Evolutionary conservation across 2,888 invertebrate species (phyloP).

Genomic region (Lathronympha strigana): DNA sequence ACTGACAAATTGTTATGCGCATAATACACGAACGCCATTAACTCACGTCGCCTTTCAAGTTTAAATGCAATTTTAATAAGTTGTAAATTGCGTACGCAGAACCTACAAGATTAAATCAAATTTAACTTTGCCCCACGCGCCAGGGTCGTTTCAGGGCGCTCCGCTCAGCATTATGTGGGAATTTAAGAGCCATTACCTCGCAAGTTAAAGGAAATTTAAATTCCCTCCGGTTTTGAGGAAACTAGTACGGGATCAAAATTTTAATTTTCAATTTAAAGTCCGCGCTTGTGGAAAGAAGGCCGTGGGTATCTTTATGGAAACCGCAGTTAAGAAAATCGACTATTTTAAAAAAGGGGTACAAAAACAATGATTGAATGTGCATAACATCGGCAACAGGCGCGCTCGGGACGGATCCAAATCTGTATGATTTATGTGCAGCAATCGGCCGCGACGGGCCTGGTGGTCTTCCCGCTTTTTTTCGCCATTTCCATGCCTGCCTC

Average conservation of each 20-base stretch:
- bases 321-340: slow-evolving; percentile 39
- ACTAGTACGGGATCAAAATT: slow-evolving; percentile 41
- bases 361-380: slow-evolving; percentile 54
- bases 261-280: slow-evolving; percentile 42
- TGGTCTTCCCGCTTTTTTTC: slow-evolving; percentile 40
- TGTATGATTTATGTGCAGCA: slow-evolving; percentile 71
- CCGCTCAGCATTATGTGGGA: slow-evolving; percentile 43
- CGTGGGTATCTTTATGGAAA: slow-evolving; percentile 20
- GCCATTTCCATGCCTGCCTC: slow-evolving; percentile 30
- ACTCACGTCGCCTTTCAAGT: slow-evolving; percentile 37
- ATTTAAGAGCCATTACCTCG: slow-evolving; percentile 43
- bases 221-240: slow-evolving; percentile 41
- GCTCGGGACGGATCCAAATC: slow-evolving; percentile 65
- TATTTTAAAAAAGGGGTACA: slow-evolving; percentile 49
- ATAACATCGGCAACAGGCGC: slow-evolving; percentile 61
- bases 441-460: slow-evolving; percentile 52
- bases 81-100: slow-evolving; percentile 42
- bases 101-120: slow-evolving; percentile 42
- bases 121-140: slow-evolving; percentile 42
- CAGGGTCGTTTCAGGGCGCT: slow-evolving; percentile 41
- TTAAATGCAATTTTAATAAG: slow-evolving; percentile 42
- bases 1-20: slow-evolving; percentile 33
- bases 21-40: slow-evolving; percentile 34
- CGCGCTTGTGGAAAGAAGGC: slow-evolving; percentile 29
- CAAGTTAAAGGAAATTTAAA: slow-evolving; percentile 42